These are phyloP conservation scores for Muntiacus muntjak DNA, from an alignment of 2,113 vertebrate species.

Conservation along the genomic window DNA sequence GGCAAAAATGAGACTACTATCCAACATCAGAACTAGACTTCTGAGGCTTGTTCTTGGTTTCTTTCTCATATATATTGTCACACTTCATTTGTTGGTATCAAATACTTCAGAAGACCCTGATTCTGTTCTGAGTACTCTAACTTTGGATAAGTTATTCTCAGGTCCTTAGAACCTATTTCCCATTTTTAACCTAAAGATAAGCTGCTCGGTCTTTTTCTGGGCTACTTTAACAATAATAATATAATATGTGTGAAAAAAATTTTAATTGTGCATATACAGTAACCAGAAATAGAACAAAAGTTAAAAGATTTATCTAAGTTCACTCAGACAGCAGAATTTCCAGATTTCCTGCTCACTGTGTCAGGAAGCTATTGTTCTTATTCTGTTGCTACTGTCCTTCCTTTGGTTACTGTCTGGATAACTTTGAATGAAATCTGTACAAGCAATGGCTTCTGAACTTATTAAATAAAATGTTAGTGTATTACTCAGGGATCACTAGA, in stretches of 20 bases:
- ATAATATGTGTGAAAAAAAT: background rate
- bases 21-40: background rate
- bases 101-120: background rate
- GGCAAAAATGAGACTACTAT: background rate
- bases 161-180: background rate
- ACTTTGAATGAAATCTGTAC: background rate
- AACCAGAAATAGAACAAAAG: background rate
- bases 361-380: background rate
- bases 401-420: background rate
- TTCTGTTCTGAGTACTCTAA: background rate
- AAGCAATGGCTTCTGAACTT: background rate
- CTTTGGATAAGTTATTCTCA: background rate
- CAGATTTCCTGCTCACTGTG: background rate
- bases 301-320: background rate
- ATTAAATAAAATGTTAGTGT: background rate
- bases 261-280: background rate
- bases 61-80: background rate
- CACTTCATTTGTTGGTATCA: background rate
- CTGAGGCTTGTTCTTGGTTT: background rate
- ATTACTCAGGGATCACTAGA: background rate
- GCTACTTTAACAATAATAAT: constrained; percentile 22
- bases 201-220: background rate
- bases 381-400: background rate
- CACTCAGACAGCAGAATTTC: background rate
- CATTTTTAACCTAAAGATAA: constrained; percentile 7